Evolutionary conservation across 2,113 vertebrate genomes (phyloP).

Genomic region (Galeopterus variegatus): DNA sequence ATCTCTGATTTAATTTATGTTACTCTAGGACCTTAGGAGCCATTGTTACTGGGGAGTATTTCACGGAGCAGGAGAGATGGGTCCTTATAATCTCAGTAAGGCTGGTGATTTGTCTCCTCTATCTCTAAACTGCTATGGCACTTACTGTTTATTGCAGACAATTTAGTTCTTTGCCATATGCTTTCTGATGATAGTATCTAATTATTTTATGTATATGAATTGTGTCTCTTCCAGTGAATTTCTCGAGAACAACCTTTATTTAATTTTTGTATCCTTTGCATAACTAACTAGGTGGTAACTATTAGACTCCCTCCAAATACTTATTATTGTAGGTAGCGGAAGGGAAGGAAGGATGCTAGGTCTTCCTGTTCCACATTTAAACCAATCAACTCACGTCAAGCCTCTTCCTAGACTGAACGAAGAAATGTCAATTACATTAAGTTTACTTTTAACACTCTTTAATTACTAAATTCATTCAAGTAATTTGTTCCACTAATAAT

Average conservation of each 20-base stretch:
- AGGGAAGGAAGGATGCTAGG: background rate
- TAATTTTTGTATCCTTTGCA: background rate
- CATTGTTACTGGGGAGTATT: background rate
- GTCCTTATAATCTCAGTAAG: background rate
- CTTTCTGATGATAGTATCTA: background rate
- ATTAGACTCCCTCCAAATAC: background rate
- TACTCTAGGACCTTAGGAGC: background rate
- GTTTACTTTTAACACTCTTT: background rate
- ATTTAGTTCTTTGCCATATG: background rate
- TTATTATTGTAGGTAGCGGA: slow-evolving; percentile 14
- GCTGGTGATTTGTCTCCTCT: background rate
- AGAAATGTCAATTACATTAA: background rate
- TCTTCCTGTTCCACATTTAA: background rate
- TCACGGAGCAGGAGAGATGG: background rate
- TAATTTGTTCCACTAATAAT: background rate
- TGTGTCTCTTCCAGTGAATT: slow-evolving; percentile 22
- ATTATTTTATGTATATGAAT: slow-evolving; percentile 25
- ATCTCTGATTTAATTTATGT: slow-evolving; percentile 1
- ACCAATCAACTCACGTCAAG: background rate
- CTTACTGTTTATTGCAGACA: background rate
- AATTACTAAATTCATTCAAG: background rate
- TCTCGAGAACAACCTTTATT: background rate
- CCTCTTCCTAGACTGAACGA: background rate
- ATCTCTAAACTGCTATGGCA: background rate
- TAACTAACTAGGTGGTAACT: background rate